These are phyloP conservation scores for Halyomorpha halys DNA, from an alignment of 1,140 invertebrate genomes.

Conservation along the genomic window DNA sequence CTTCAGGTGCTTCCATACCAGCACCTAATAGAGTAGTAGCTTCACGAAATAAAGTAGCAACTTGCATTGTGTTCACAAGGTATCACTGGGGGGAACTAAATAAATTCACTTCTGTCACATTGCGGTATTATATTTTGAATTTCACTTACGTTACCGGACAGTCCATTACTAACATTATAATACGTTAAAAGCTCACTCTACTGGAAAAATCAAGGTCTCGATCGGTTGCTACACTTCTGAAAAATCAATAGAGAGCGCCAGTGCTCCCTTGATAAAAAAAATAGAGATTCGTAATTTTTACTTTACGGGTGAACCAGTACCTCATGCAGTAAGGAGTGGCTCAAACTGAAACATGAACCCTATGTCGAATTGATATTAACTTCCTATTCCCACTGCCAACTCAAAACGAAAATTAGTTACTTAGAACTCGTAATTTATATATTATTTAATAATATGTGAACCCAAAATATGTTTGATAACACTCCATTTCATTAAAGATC, in stretches of 20 bases:
- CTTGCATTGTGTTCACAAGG: slow-evolving; percentile 44
- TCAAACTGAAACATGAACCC: too few species aligned
- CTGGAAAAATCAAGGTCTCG: slow-evolving; percentile 30
- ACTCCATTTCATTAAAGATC: too few species aligned
- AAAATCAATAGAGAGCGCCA: slow-evolving; percentile 31
- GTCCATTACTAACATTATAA: slow-evolving; percentile 18
- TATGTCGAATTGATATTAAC: too few species aligned
- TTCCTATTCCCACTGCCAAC: too few species aligned
- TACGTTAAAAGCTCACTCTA: slow-evolving; percentile 30
- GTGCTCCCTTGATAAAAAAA: slow-evolving; percentile 30
- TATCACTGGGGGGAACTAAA: slow-evolving; percentile 16
- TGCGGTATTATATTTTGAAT: too few species aligned
- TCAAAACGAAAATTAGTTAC: too few species aligned
- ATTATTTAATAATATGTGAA: too few species aligned
- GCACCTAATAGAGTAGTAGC: slow-evolving; percentile 54
- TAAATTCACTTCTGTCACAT: slow-evolving; percentile 19
- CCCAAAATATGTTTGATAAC: too few species aligned
- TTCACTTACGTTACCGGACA: too few species aligned
- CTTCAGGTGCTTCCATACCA: slow-evolving; percentile 37
- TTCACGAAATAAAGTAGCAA: slow-evolving; percentile 57
- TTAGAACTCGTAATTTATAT: too few species aligned
- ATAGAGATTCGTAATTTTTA: slow-evolving; percentile 17
- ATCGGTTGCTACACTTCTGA: slow-evolving; percentile 30
- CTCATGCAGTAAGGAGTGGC: too few species aligned
- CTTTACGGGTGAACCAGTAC: too few species aligned